phyloP scores from a whole-genome alignment of 2,113 vertebrate genomes.

The Pollimyrus isidori region DNA sequence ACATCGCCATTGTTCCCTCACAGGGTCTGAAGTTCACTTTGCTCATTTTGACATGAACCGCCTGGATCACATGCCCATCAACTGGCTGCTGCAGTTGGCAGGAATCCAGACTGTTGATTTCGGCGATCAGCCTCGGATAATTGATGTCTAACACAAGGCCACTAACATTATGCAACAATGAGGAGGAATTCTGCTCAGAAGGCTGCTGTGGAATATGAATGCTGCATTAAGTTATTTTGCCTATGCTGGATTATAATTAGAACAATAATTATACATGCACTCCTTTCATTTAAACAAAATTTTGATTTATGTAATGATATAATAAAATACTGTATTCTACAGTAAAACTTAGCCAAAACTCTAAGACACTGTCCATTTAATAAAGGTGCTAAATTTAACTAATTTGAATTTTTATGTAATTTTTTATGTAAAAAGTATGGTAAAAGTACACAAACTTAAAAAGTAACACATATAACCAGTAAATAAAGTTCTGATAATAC shows the following conservation, averaged over 20 bases:
- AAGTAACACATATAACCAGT: not conserved
- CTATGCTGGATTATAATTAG: not conserved
- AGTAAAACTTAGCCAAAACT: not conserved
- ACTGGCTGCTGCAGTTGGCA: conserved; percentile 75
- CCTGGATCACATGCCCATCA: conserved; percentile 82
- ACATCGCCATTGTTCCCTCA: conserved; percentile 35
- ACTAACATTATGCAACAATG: not conserved
- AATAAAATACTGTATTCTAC: not conserved
- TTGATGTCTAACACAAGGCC: conserved; percentile 62
- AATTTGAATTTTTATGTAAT: not conserved
- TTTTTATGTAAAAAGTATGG: not conserved
- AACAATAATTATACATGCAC: not conserved
- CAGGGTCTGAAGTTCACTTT: conserved; percentile 77
- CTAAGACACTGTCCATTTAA: not conserved
- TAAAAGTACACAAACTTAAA: not conserved
- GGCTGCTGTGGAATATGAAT: not conserved
- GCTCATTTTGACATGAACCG: conserved; percentile 77
- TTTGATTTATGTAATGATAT: not conserved
- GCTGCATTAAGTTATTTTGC: not conserved
- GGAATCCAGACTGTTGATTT: conserved; percentile 75
- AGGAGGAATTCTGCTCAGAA: not conserved
- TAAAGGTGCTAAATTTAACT: not conserved
- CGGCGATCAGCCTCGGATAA: conserved; percentile 55
- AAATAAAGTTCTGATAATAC: not conserved
- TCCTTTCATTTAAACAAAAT: not conserved